phyloP scores from a whole-genome alignment of 2,888 invertebrate species.

The Linnaemya vulpina region DNA sequence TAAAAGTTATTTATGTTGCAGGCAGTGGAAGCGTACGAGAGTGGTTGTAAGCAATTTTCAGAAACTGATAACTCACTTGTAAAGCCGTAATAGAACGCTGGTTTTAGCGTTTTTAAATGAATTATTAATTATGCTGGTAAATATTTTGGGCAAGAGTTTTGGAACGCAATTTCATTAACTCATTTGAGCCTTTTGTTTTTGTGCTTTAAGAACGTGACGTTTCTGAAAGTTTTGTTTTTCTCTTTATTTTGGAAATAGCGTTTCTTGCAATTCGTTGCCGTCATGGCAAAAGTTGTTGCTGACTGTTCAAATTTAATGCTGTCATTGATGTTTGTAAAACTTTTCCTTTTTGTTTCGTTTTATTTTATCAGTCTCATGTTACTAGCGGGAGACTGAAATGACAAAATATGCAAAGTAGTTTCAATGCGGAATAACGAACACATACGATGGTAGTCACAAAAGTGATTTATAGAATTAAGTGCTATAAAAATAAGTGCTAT shows the following conservation, averaged over 20 bases:
- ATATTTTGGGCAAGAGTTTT: background rate
- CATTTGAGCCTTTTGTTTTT: background rate
- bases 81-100: background rate
- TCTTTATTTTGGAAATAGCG: background rate
- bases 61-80: background rate
- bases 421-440: background rate
- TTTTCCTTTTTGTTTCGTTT: background rate
- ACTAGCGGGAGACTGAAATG: constrained; percentile 22
- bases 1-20: constrained; percentile 14
- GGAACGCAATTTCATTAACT: background rate
- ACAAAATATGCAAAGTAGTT: constrained; percentile 53
- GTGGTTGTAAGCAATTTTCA: background rate
- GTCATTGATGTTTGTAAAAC: constrained; percentile 38
- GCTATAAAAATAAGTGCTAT: too few relatives aligned
- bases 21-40: background rate
- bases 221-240: too few relatives aligned
- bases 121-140: background rate
- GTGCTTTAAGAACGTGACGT: background rate
- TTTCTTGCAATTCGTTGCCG: background rate
- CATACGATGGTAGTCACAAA: background rate
- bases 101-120: background rate
- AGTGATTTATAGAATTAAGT: too few relatives aligned
- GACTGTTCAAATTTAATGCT: constrained; percentile 8
- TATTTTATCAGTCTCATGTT: constrained; percentile 21
- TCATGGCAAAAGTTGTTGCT: background rate